Percentiles rank a stretch among this genome's conserved stretches.
Evolutionary conservation across 2,888 invertebrate species (phyloP).

Genomic region (Chaetogeoica ovagalla): DNA sequence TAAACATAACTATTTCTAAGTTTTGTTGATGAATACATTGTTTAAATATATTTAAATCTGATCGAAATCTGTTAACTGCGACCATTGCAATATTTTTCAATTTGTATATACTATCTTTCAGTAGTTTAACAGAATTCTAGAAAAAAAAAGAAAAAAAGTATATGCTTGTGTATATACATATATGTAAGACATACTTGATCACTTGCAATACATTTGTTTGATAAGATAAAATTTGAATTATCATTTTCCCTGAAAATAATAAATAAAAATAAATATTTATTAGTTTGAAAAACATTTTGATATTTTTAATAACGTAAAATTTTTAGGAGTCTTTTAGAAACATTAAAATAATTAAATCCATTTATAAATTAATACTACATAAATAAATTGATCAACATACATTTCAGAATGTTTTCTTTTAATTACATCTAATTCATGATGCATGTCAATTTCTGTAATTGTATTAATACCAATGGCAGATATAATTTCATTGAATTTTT

Average conservation of each 20-base stretch:
- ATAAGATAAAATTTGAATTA: conserved; percentile 11
- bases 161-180: too few species aligned
- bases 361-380: not conserved
- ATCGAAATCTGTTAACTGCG: conserved; percentile 24
- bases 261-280: too few species aligned
- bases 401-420: conserved; percentile 43
- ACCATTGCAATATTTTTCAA: conserved; percentile 20
- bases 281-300: too few species aligned
- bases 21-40: conserved; percentile 29
- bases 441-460: not conserved
- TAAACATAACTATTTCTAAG: conserved; percentile 19
- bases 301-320: too few species aligned
- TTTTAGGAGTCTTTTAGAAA: too few species aligned
- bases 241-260: conserved; percentile 38
- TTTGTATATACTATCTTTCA: conserved; percentile 10
- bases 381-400: conserved; percentile 9
- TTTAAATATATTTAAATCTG: conserved; percentile 41
- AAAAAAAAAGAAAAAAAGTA: conserved; percentile 7
- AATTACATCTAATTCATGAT: conserved; percentile 23
- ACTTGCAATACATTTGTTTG: conserved; percentile 17
- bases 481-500: conserved; percentile 42
- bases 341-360: not conserved
- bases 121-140: conserved; percentile 24
- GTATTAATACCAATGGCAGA: conserved; percentile 21
- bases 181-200: conserved; percentile 13